Evolutionary conservation across 2,888 invertebrate species (phyloP), one percentile per base, ranked within the genome.

Genomic region (Drosophila melanosoma): DNA sequence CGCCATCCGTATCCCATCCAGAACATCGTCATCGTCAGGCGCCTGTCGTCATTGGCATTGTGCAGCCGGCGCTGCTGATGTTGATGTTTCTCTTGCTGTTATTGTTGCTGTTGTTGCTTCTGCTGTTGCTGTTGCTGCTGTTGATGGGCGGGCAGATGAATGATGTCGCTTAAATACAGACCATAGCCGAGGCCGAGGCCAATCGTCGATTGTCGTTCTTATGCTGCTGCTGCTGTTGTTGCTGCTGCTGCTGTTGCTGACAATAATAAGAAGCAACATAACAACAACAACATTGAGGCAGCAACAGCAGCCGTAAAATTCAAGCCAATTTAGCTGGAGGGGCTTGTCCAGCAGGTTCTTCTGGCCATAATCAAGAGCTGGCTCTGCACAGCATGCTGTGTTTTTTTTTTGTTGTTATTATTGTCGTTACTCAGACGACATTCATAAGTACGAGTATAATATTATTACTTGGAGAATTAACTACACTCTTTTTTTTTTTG

Each of bases 381-480:
- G 48, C 35, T 75, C 69, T 76, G 73, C 87, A 79, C 85, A 89
- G 87, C 89, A 84, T 81, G 84, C 87, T 57, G 57, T 45, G 15
- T 23, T 40, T 29, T 29, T 29, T 5, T 29, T 29, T 29, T 26
- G 57, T 57, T 45, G 26, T 23, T 57, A 40, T 26, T 57, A n/a
- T 29, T 56, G 56, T 15, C n/a, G 57, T 35, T 83, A 76, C 83
- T 76, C 82, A 62, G 76, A 85, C 89, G 87, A 84, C 89, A 82
- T 89, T 85, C 89, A 85, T 85, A 85, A 89, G 84, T 87, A 83
- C 87, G 89, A 89, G 89, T 89, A 83, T 91, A 89, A 90, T 91
- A 89, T 85, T 87, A 90, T 89, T 91, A 90, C 90, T 91, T 83
- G 83, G 87, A 87, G 87, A 89, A 89, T 89, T 89, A 89, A 91